Evolutionary conservation across 2,797 vertebrate species (phyloP).

Genomic region (Bothrops alternatus): DNA sequence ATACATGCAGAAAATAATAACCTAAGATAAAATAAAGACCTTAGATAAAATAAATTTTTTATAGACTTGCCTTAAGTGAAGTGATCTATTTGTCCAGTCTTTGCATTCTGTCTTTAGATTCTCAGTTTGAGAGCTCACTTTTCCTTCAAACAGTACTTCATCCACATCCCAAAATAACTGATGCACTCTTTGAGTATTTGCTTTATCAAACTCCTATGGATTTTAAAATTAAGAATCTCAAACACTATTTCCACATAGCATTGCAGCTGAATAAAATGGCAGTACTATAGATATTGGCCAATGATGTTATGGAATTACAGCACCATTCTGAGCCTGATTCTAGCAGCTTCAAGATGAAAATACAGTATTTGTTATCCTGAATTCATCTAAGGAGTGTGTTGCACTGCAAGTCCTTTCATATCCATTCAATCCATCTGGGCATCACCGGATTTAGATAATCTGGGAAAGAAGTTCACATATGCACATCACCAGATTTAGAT

Average conservation of each 20-base stretch:
- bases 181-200: conserved; percentile 74
- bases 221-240: conserved; percentile 21
- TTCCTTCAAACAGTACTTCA: conserved; percentile 83
- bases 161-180: conserved; percentile 81
- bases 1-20: conserved; percentile 6
- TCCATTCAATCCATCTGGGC: not conserved
- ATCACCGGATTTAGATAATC: not conserved
- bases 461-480: no score
- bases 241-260: not conserved
- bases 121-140: conserved; percentile 71
- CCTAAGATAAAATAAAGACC: not conserved
- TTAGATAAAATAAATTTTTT: not conserved
- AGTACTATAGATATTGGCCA: not conserved
- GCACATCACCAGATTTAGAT: not conserved
- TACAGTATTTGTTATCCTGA: not conserved
- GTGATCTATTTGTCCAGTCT: conserved; percentile 77
- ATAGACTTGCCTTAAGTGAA: conserved; percentile 77
- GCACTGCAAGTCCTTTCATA: not conserved
- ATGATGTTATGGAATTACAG: not conserved
- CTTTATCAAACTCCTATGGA: conserved; percentile 80
- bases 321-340: not conserved
- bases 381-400: not conserved
- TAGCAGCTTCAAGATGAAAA: not conserved
- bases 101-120: conserved; percentile 74
- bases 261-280: conserved; percentile 9